These are phyloP conservation scores for Tachysurus vachellii DNA, from an alignment of 2,113 vertebrate genomes.

Conservation along the genomic window DNA sequence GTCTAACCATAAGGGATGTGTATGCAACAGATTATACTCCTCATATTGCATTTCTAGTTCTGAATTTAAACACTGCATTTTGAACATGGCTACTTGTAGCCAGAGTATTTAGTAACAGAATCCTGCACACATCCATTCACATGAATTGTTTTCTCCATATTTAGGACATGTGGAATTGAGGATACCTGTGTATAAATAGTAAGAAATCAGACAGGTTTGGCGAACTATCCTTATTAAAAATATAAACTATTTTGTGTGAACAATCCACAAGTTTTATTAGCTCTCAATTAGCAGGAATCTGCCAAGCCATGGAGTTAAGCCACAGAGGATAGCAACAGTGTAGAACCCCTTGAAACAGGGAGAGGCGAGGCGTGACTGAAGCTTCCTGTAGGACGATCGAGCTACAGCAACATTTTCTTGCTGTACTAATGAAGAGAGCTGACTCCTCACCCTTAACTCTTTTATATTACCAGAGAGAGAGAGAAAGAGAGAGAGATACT, in stretches of 20 bases:
- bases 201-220: neutral
- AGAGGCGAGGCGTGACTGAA: slow-evolving; percentile 49
- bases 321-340: slow-evolving; percentile 33
- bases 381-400: slow-evolving; percentile 50
- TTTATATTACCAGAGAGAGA: slow-evolving; percentile 49
- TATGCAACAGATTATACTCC: neutral
- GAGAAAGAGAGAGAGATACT: slow-evolving; percentile 42
- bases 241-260: slow-evolving; percentile 27
- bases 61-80: neutral
- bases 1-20: neutral
- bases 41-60: neutral
- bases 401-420: slow-evolving; percentile 53
- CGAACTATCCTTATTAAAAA: slow-evolving; percentile 17
- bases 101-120: neutral
- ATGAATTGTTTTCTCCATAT: neutral
- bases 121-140: neutral
- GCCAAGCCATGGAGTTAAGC: slow-evolving; percentile 23
- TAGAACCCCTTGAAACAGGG: slow-evolving; percentile 31
- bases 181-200: neutral
- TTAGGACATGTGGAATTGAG: neutral
- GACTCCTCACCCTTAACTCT: slow-evolving; percentile 47
- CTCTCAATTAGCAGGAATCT: slow-evolving; percentile 48
- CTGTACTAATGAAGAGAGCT: slow-evolving; percentile 51
- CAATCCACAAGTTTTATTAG: slow-evolving; percentile 43
- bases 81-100: neutral